Conservation (phyloP, 2,797 vertebrate species). For the Bradypodion ventrale region DNA sequence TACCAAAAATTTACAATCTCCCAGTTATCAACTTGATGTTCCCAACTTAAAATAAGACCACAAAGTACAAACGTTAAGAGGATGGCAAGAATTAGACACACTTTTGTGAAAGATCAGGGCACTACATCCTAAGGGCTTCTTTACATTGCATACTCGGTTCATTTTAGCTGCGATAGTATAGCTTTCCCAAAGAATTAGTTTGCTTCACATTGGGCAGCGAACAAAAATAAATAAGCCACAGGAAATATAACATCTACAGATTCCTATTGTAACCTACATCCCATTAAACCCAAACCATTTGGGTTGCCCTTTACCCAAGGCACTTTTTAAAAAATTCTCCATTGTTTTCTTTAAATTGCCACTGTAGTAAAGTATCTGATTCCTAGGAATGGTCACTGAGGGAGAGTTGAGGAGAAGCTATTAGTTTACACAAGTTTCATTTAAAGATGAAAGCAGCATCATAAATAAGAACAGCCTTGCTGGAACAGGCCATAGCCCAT, state of each 20-base stretch:
- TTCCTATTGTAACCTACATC: not conserved
- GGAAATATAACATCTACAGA: not conserved
- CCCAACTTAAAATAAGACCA: not conserved
- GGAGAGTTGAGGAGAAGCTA: not conserved
- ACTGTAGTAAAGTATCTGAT: not conserved
- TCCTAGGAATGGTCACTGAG: not conserved
- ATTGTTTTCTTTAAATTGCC: not conserved
- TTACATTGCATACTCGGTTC: not conserved
- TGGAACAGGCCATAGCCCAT: too few species aligned
- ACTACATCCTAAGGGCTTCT: not conserved
- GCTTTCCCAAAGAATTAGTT: not conserved
- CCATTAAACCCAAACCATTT: not conserved
- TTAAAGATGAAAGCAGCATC: not conserved
- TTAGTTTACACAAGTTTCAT: not conserved
- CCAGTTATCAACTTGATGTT: not conserved
- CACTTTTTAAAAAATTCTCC: not conserved
- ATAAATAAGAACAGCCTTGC: too few species aligned
- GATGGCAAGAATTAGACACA: not conserved
- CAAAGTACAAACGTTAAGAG: not conserved
- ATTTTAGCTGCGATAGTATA: not conserved
- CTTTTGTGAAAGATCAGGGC: not conserved
- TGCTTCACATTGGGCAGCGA: not conserved
- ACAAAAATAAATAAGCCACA: not conserved
- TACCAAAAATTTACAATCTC: slow-evolving; percentile 31
- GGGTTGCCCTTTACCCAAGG: not conserved